Conservation (phyloP, 2,113 vertebrate species). For the Neodontobutis hainanensis region DNA sequence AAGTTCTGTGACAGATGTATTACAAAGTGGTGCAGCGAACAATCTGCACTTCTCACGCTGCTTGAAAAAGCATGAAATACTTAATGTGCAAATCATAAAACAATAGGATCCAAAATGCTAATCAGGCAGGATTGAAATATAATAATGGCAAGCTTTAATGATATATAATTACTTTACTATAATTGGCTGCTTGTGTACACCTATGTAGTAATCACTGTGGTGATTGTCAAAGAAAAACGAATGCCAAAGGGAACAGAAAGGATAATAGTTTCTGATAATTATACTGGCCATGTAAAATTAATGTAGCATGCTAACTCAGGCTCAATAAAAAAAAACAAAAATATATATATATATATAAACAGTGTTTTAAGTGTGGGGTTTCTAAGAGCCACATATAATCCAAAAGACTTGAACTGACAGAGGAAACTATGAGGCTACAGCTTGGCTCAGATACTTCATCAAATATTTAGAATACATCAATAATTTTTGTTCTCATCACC, state of each 20-base stretch:
- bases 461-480: slow-evolving; percentile 4
- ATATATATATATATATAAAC: too few species aligned
- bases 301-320: slow-evolving; percentile 7
- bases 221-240: slow-evolving; percentile 11
- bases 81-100: background rate
- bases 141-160: slow-evolving; percentile 6
- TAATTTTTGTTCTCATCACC: background rate
- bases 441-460: slow-evolving; percentile 2
- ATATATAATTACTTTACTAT: background rate
- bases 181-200: background rate
- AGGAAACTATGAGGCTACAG: background rate
- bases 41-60: background rate
- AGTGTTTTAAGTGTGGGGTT: slow-evolving; percentile 3
- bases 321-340: slow-evolving; percentile 17
- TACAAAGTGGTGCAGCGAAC: background rate
- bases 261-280: slow-evolving; percentile 24
- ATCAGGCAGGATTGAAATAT: background rate
- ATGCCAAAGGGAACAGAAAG: slow-evolving; percentile 1
- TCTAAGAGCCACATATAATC: background rate
- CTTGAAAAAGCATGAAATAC: background rate
- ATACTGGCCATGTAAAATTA: slow-evolving; percentile 8
- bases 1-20: background rate
- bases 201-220: slow-evolving; percentile 2
- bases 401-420: slow-evolving; percentile 1
- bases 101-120: background rate